Conservation (phyloP, 2,113 vertebrate genomes). For the Dunckerocampus dactyliophorus region DNA sequence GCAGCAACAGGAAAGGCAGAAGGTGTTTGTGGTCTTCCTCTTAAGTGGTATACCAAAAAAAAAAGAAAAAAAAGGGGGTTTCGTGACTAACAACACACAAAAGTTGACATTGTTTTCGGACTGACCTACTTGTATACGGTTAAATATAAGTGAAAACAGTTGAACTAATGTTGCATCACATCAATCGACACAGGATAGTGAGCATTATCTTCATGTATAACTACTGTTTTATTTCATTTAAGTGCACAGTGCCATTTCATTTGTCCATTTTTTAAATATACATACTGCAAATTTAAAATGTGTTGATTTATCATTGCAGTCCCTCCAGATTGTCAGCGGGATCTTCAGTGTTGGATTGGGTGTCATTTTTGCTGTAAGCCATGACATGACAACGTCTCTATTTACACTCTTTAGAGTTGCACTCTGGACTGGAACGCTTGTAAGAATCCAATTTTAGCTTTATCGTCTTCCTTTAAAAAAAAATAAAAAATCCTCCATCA, state of each 20-base stretch:
- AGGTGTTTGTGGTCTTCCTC: constrained; percentile 5
- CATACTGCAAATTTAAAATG: not conserved
- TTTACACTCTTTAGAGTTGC: constrained; percentile 66
- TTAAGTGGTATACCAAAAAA: not conserved
- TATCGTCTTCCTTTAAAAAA: not conserved
- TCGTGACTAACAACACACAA: not conserved
- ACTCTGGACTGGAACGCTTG: constrained; percentile 60
- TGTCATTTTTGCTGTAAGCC: constrained; percentile 47
- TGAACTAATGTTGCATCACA: too few relatives aligned
- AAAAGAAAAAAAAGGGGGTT: not conserved
- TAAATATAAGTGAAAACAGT: not conserved
- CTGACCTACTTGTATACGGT: not conserved
- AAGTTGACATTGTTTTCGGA: not conserved
- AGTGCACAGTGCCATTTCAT: not conserved
- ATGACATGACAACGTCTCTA: rapidly evolving
- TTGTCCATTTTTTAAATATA: not conserved
- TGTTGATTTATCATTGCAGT: constrained; percentile 35
- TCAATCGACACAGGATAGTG: too few relatives aligned
- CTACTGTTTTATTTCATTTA: not conserved
- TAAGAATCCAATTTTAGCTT: constrained; percentile 20
- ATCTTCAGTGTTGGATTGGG: constrained; percentile 64
- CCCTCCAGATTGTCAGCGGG: constrained; percentile 62
- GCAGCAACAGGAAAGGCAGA: constrained; percentile 35
- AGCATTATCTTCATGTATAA: not conserved
- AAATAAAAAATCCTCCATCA: not conserved